phyloP scores from a whole-genome alignment of 2,797 vertebrate species.

The Australoheros facetus region DNA sequence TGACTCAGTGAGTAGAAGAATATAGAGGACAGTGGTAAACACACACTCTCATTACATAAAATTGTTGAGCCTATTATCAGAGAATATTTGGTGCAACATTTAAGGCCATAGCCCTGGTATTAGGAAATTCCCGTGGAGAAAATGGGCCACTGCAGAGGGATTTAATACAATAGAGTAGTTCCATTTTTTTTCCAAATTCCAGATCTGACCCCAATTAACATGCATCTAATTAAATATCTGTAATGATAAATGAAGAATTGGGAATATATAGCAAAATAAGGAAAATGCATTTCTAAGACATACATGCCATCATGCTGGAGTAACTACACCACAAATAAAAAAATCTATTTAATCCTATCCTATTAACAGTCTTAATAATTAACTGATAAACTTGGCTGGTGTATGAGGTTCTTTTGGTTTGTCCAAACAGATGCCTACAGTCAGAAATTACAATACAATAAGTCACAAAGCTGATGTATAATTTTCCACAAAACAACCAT shows the following conservation, averaged over 20 bases:
- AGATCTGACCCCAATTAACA: not conserved
- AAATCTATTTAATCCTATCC: not conserved
- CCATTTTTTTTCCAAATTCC: not conserved
- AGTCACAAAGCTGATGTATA: conserved; percentile 55
- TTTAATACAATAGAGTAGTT: not conserved
- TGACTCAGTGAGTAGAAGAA: conserved; percentile 17
- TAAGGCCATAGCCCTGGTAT: conserved; percentile 1
- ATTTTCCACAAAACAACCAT: conserved; percentile 55
- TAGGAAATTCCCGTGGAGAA: not conserved
- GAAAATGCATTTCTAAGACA: not conserved
- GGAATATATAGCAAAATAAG: not conserved
- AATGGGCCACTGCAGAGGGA: conserved; percentile 15
- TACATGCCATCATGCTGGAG: not conserved
- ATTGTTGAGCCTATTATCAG: conserved; percentile 3
- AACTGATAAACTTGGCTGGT: conserved; percentile 19
- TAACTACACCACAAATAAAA: conserved; percentile 5
- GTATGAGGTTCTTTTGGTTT: conserved; percentile 26
- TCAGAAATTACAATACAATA: conserved; percentile 61
- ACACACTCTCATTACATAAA: conserved; percentile 5
- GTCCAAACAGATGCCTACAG: conserved; percentile 39
- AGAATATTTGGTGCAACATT: conserved; percentile 6
- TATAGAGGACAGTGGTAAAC: conserved; percentile 14
- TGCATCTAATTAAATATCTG: not conserved
- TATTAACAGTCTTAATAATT: conserved; percentile 15
- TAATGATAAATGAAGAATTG: not conserved